These are phyloP conservation scores for Camponotus floridanus DNA, from an alignment of 1,140 invertebrate genomes.

Conservation along the genomic window DNA sequence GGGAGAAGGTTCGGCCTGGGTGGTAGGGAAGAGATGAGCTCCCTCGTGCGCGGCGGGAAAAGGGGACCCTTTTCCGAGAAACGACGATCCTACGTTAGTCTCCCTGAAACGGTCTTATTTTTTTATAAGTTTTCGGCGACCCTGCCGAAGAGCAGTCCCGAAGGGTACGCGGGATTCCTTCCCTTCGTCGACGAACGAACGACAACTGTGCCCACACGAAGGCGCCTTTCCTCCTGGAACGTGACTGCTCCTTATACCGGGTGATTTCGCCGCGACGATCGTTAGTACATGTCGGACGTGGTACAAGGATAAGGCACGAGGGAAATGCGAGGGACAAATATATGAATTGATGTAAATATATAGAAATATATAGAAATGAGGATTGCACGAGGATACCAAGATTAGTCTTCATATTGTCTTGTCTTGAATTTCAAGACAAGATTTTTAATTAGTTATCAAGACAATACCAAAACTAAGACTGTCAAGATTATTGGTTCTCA, in stretches of 20 bases:
- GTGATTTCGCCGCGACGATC: conserved; percentile 52
- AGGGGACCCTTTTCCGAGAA: conserved; percentile 31
- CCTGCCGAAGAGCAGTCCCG: conserved; percentile 49
- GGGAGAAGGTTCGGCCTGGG: conserved; percentile 11
- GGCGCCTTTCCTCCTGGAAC: conserved; percentile 26
- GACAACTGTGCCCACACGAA: conserved; percentile 46
- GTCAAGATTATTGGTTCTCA: too few relatives aligned
- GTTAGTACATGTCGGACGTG: conserved; percentile 5
- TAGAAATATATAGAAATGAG: background rate
- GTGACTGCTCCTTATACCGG: conserved; percentile 45
- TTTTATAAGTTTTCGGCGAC: conserved; percentile 65
- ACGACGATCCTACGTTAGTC: conserved; percentile 41
- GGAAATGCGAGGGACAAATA: background rate
- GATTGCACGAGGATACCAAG: too few relatives aligned
- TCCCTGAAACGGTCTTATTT: conserved; percentile 63
- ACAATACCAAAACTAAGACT: too few relatives aligned
- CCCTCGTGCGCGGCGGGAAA: background rate
- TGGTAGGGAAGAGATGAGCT: conserved; percentile 54
- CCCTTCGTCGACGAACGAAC: conserved; percentile 42
- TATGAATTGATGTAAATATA: background rate
- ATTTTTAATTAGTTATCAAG: too few relatives aligned
- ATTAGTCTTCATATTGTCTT: too few relatives aligned
- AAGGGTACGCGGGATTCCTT: conserved; percentile 46
- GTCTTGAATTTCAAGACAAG: too few relatives aligned
- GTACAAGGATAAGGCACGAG: background rate